phyloP scores from a whole-genome alignment of 2,888 invertebrate genomes.

The Coenonympha arcania region DNA sequence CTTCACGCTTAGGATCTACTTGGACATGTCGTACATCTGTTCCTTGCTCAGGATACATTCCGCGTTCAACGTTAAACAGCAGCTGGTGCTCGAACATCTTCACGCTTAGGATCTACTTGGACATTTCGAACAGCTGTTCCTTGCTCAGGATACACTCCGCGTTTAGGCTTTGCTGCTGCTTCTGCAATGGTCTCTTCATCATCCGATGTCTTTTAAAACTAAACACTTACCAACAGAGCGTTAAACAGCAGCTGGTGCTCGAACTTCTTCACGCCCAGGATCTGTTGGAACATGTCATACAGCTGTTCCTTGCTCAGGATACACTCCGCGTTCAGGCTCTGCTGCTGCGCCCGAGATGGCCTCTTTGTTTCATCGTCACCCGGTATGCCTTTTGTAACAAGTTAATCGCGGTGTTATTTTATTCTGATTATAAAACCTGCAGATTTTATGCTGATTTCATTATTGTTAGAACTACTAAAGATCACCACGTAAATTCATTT shows the following conservation, averaged over 20 bases:
- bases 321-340: conserved; percentile 91
- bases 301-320: conserved; percentile 99
- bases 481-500: too few species aligned
- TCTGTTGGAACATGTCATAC: conserved; percentile 99
- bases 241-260: conserved; percentile 99
- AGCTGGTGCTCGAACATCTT: too few species aligned
- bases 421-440: too few species aligned
- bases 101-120: too few species aligned
- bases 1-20: conserved; percentile 97
- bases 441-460: too few species aligned
- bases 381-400: conserved; percentile 61
- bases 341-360: conserved; percentile 90
- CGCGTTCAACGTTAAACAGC: too few species aligned
- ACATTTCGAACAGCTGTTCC: too few species aligned
- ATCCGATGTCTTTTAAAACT: too few species aligned
- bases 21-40: conserved; percentile 99
- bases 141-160: too few species aligned
- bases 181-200: too few species aligned
- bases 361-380: conserved; percentile 92
- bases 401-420: neutral
- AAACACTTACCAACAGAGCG: conserved; percentile 78
- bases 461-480: too few species aligned
- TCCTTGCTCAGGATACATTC: conserved; percentile 98
- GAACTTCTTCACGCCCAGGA: conserved; percentile 98
- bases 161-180: too few species aligned